phyloP scores from a whole-genome alignment of 2,797 vertebrate species.

The Acipenser oxyrinchus region DNA sequence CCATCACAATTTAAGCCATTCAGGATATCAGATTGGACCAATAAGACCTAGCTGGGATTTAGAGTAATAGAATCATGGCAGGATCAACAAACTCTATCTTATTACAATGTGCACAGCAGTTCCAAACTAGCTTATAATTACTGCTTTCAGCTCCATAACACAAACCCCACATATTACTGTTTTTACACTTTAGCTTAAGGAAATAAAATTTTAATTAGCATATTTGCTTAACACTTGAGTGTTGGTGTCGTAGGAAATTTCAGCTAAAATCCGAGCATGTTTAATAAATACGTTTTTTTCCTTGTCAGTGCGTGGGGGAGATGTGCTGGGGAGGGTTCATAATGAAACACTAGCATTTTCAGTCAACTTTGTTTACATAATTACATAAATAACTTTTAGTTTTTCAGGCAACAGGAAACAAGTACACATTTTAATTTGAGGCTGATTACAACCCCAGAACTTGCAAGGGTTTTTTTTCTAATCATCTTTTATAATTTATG shows the following conservation, averaged over 20 bases:
- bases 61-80: slow-evolving; percentile 48
- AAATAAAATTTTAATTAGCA: slow-evolving; percentile 51
- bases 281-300: slow-evolving; percentile 56
- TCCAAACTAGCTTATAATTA: slow-evolving; percentile 56
- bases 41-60: slow-evolving; percentile 44
- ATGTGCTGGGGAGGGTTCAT: slow-evolving; percentile 43
- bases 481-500: slow-evolving; percentile 52
- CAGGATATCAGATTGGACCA: slow-evolving; percentile 40
- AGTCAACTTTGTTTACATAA: slow-evolving; percentile 53
- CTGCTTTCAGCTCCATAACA: slow-evolving; percentile 48
- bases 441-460: slow-evolving; percentile 57
- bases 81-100: slow-evolving; percentile 55
- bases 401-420: slow-evolving; percentile 36
- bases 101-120: slow-evolving; percentile 52
- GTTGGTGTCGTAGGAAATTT: slow-evolving; percentile 42
- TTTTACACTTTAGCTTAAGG: slow-evolving; percentile 34
- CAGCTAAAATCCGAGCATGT: slow-evolving; percentile 37
- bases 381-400: slow-evolving; percentile 51
- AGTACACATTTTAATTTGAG: slow-evolving; percentile 51
- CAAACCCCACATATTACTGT: slow-evolving; percentile 49
- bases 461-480: slow-evolving; percentile 47
- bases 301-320: slow-evolving; percentile 37
- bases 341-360: slow-evolving; percentile 29
- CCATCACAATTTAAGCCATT: too few relatives aligned
- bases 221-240: slow-evolving; percentile 43